A percentile compares a stretch with the other conserved stretches of the same genome.
These are phyloP conservation scores for Ceriagrion tenellum DNA, from an alignment of 2,888 invertebrate genomes.

Conservation along the genomic window DNA sequence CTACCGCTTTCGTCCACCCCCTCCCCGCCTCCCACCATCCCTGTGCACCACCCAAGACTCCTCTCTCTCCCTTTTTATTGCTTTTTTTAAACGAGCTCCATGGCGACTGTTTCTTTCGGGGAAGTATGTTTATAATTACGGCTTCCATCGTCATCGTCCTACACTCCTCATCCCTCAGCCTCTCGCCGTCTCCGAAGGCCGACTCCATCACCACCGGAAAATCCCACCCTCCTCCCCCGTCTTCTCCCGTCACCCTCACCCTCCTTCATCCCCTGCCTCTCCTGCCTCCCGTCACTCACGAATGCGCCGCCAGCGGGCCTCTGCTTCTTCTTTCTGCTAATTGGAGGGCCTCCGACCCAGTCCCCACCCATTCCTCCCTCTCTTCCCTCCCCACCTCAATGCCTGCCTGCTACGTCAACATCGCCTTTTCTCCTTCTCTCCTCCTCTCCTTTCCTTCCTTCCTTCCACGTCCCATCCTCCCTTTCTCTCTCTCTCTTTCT, in stretches of 20 bases:
- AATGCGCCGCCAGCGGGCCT: background rate
- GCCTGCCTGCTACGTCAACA: background rate
- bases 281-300: background rate
- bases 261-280: background rate
- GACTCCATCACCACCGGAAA: background rate
- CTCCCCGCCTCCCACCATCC: too few species aligned
- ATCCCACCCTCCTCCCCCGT: background rate
- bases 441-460: too few species aligned
- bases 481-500: conserved; percentile 25
- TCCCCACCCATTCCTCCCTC: background rate
- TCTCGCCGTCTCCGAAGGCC: conserved; percentile 10
- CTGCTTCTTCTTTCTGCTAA: conserved; percentile 9
- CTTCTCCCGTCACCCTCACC: background rate
- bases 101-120: conserved; percentile 33
- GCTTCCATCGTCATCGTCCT: conserved; percentile 23
- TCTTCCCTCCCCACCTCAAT: background rate
- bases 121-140: conserved; percentile 46
- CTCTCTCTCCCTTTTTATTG: background rate
- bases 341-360: conserved; percentile 40
- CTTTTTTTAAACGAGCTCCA: conserved; percentile 52
- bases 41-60: too few species aligned
- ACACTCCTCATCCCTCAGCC: background rate
- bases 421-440: background rate
- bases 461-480: background rate
- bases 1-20: too few species aligned